These are phyloP conservation scores for Bradypodion ventrale DNA, from an alignment of 2,797 vertebrate genomes.

Conservation along the genomic window DNA sequence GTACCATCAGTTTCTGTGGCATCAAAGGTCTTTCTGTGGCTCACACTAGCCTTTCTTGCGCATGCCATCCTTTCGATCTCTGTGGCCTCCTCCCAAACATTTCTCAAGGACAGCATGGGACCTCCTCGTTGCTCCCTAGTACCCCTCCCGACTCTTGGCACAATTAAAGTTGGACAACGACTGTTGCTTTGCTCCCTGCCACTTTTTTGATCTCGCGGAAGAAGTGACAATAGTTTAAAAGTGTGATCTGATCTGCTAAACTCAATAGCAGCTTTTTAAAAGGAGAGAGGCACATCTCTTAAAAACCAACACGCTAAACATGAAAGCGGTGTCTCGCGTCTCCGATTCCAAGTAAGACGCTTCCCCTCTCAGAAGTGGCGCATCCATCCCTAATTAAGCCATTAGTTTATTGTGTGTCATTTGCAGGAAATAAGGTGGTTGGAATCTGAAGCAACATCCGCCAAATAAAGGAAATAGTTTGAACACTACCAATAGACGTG, in stretches of 20 bases:
- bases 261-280: conserved; percentile 66
- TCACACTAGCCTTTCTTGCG: conserved; percentile 64
- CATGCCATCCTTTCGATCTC: conserved; percentile 66
- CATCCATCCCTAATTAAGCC: conserved; percentile 72
- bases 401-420: conserved; percentile 72
- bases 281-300: conserved; percentile 73
- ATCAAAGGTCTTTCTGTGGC: conserved; percentile 70
- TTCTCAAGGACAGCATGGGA: conserved; percentile 71
- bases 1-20: conserved; percentile 65
- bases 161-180: conserved; percentile 76
- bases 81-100: conserved; percentile 65
- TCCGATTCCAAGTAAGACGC: conserved; percentile 69
- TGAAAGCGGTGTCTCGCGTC: conserved; percentile 67
- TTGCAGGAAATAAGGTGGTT: conserved; percentile 71
- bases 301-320: conserved; percentile 74
- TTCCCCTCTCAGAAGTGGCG: conserved; percentile 67
- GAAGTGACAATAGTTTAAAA: conserved; percentile 79
- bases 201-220: conserved; percentile 76
- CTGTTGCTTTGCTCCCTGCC: conserved; percentile 70
- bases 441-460: conserved; percentile 68
- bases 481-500: conserved; percentile 68
- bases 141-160: conserved; percentile 71
- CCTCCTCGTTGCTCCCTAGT: conserved; percentile 75
- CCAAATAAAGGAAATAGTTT: conserved; percentile 74
- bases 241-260: conserved; percentile 78